Percentiles rank a stretch among this genome's conserved stretches.
phyloP scores from a whole-genome alignment of 2,888 invertebrate genomes.

The Lysandra coridon region DNA sequence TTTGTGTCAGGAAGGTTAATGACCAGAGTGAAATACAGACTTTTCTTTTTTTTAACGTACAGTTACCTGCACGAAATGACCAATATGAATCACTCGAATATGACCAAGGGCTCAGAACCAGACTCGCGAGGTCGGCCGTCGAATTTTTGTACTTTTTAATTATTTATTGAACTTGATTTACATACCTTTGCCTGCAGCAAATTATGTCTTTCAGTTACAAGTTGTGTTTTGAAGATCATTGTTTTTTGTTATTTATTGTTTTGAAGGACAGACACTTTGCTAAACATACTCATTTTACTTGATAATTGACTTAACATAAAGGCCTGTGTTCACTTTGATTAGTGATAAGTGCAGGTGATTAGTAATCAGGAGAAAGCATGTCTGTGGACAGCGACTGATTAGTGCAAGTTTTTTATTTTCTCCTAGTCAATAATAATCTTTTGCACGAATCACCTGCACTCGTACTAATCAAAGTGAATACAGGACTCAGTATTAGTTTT shows the following conservation, averaged over 20 bases:
- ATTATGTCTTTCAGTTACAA: neutral
- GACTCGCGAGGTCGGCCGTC: neutral
- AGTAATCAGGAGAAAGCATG: too few relatives aligned
- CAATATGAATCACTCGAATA: conserved; percentile 20
- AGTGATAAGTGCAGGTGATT: too few relatives aligned
- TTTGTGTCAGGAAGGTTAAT: conserved; percentile 70
- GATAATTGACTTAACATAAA: too few relatives aligned
- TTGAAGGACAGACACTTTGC: neutral
- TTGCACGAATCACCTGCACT: too few relatives aligned
- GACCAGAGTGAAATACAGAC: conserved; percentile 46
- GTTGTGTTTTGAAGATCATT: neutral
- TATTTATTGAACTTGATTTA: neutral
- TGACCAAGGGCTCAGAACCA: neutral
- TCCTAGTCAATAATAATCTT: too few relatives aligned
- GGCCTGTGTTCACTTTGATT: too few relatives aligned
- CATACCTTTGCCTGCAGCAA: neutral
- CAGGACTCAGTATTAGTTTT: too few relatives aligned
- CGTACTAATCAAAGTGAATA: too few relatives aligned
- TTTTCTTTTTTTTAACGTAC: conserved; percentile 20
- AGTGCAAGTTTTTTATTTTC: too few relatives aligned
- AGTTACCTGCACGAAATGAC: conserved; percentile 18
- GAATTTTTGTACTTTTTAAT: neutral
- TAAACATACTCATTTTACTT: neutral
- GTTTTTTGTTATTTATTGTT: neutral
- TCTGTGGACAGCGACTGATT: too few relatives aligned